A percentile compares a stretch with the other conserved stretches of the same genome.
Evolutionary conservation across 2,797 vertebrate genomes (phyloP).

Genomic region (Leptoclinus maculatus): DNA sequence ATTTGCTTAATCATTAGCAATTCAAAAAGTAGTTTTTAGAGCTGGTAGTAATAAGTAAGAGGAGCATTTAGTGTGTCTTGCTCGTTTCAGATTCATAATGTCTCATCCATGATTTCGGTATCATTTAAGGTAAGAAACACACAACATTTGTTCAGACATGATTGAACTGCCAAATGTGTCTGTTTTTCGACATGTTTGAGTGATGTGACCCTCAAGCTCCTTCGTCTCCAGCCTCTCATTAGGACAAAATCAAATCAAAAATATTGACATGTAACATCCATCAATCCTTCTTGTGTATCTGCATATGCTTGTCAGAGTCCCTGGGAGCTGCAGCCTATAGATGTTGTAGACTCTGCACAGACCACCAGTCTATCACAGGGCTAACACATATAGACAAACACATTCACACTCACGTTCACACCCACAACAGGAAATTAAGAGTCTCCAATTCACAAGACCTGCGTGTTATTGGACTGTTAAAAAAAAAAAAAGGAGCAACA

Average conservation of each 20-base stretch:
- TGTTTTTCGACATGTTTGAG: slow-evolving; percentile 26
- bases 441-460: slow-evolving; percentile 32
- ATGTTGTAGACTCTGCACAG: slow-evolving; percentile 11
- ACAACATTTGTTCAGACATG: background rate
- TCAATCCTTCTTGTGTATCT: slow-evolving; percentile 24
- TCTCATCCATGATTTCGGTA: background rate
- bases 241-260: slow-evolving; percentile 49
- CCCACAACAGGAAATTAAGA: slow-evolving; percentile 29
- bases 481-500: slow-evolving; percentile 16
- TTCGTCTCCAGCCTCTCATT: slow-evolving; percentile 8
- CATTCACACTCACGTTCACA: slow-evolving; percentile 25
- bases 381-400: slow-evolving; percentile 24
- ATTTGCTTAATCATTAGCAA: background rate
- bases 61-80: background rate
- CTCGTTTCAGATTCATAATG: background rate
- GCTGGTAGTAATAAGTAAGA: background rate
- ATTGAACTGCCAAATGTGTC: background rate
- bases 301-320: slow-evolving; percentile 10
- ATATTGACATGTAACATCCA: slow-evolving; percentile 43
- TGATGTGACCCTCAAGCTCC: slow-evolving; percentile 13
- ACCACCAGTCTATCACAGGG: slow-evolving; percentile 29
- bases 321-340: background rate
- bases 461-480: slow-evolving; percentile 9
- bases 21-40: background rate
- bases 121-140: background rate